These are phyloP conservation scores for Vulpes lagopus DNA, from an alignment of 2,113 vertebrate species.

Conservation along the genomic window DNA sequence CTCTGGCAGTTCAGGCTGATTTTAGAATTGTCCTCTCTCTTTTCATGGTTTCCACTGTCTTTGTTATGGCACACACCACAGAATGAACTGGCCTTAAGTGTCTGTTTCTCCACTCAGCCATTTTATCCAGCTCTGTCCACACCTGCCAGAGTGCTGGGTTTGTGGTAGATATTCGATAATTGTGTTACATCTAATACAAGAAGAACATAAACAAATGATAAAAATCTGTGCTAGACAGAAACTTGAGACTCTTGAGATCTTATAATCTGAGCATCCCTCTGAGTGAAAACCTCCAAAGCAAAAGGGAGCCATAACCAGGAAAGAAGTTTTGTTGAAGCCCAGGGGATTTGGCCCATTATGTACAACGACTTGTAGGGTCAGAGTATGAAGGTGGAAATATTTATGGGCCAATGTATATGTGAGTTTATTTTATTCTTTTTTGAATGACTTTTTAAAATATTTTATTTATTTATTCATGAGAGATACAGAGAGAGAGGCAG, in stretches of 20 bases:
- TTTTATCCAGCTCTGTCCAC: not conserved
- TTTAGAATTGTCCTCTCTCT: not conserved
- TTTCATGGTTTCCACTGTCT: not conserved
- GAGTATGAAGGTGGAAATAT: not conserved
- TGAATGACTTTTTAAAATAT: too few relatives aligned
- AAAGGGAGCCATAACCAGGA: not conserved
- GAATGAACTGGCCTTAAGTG: not conserved
- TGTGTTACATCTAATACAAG: not conserved
- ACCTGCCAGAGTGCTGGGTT: not conserved
- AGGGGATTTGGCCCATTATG: not conserved
- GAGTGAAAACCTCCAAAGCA: constrained; percentile 27
- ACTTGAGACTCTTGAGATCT: not conserved
- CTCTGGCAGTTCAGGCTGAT: not conserved
- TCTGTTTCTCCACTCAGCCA: not conserved
- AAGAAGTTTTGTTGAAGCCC: not conserved
- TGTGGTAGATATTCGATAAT: not conserved
- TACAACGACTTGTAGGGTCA: not conserved
- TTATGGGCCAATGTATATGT: not conserved
- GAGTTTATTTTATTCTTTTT: not conserved
- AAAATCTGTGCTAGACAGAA: not conserved
- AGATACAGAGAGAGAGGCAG: too few relatives aligned
- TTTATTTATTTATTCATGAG: too few relatives aligned
- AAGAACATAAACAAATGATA: not conserved
- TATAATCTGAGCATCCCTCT: not conserved
- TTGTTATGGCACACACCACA: not conserved